phyloP scores from a whole-genome alignment of 2,888 invertebrate species.

The Morpho achilles region DNA sequence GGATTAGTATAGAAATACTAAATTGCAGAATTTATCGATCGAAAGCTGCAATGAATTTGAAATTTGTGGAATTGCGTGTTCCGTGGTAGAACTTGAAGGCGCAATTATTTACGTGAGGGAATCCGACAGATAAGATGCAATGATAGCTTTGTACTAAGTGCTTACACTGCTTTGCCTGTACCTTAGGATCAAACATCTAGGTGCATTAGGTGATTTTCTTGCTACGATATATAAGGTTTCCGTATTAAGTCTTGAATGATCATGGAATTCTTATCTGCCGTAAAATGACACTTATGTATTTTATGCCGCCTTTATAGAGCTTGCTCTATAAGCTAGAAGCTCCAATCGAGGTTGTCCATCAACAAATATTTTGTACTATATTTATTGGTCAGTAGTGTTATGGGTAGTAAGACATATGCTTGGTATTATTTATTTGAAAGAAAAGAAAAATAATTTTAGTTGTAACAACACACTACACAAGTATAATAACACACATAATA shows the following conservation, averaged over 20 bases:
- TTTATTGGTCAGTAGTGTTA: too few relatives aligned
- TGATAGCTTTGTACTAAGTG: constrained; percentile 11
- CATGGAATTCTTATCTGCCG: constrained; percentile 17
- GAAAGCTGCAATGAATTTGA: constrained; percentile 33
- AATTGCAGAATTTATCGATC: constrained; percentile 33
- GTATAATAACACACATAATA: too few relatives aligned
- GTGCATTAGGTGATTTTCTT: neutral
- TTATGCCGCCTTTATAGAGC: constrained; percentile 19
- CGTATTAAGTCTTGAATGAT: constrained; percentile 24
- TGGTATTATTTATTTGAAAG: too few relatives aligned
- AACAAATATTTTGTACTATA: too few relatives aligned
- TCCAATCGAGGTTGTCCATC: too few relatives aligned
- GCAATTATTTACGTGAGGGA: constrained; percentile 24
- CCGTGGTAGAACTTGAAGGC: constrained; percentile 18
- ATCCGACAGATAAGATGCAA: constrained; percentile 22
- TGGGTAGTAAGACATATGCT: too few relatives aligned
- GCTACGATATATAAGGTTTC: constrained; percentile 16
- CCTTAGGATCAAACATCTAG: neutral
- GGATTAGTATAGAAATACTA: constrained; percentile 12
- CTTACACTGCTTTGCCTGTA: constrained; percentile 12
- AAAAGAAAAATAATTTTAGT: too few relatives aligned
- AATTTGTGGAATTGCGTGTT: constrained; percentile 19
- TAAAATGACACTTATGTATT: constrained; percentile 18
- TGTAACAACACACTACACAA: too few relatives aligned
- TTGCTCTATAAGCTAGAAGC: too few relatives aligned